Evolutionary conservation across 2,888 invertebrate species (phyloP).

Genomic region (Meta bourneti): DNA sequence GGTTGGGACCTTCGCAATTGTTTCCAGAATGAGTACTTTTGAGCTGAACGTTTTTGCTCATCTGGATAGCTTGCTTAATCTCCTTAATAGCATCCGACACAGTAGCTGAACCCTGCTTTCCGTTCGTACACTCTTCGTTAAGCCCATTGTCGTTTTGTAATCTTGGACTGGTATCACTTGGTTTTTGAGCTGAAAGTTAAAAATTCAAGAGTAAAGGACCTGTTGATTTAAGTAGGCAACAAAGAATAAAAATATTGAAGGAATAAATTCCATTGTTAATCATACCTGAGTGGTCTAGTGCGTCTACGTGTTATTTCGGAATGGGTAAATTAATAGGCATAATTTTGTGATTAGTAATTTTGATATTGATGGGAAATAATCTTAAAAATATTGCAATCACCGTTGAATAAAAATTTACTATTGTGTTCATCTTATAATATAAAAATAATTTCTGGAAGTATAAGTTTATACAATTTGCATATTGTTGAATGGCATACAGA

Average conservation of each 20-base stretch:
- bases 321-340: neutral
- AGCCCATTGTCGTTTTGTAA: slow-evolving; percentile 46
- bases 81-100: slow-evolving; percentile 78
- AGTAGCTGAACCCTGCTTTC: slow-evolving; percentile 64
- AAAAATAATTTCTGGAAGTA: no score
- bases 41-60: slow-evolving; percentile 75
- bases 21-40: slow-evolving; percentile 74
- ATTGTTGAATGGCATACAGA: no score
- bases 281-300: neutral
- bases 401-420: no score
- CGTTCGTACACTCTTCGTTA: slow-evolving; percentile 56
- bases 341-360: neutral
- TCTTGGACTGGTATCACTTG: slow-evolving; percentile 58
- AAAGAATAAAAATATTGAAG: neutral
- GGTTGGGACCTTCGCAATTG: slow-evolving; percentile 76
- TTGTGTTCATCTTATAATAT: no score
- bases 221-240: neutral
- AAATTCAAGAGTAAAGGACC: neutral
- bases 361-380: no score
- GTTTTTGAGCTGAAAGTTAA: slow-evolving; percentile 62
- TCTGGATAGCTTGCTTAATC: slow-evolving; percentile 78
- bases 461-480: no score
- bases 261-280: neutral
- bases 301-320: no score
- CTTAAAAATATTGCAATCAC: no score